A percentile compares a stretch with the other conserved stretches of the same genome.
These are phyloP conservation scores for Adelphocoris suturalis DNA, from an alignment of 2,888 invertebrate species.

Conservation along the genomic window DNA sequence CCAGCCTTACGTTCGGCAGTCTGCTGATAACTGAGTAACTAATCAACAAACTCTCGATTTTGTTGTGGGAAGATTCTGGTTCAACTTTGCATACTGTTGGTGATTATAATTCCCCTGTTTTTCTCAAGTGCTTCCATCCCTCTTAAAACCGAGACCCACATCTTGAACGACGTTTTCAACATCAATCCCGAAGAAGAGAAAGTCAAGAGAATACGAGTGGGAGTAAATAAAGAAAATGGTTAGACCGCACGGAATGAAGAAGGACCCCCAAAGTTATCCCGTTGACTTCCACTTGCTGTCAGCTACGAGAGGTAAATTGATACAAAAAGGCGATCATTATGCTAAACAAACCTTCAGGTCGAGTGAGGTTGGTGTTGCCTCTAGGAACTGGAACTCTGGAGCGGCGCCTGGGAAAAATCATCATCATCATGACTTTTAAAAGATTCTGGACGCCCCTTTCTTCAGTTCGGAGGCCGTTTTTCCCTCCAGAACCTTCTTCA, in stretches of 20 bases:
- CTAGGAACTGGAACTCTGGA: conserved; percentile 37
- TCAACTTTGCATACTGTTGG: too few species aligned
- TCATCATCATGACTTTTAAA: conserved; percentile 37
- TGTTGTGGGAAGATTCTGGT: too few species aligned
- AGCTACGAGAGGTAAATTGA: conserved; percentile 4
- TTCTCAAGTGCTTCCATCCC: too few species aligned
- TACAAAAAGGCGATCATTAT: conserved; percentile 46
- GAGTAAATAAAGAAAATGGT: conserved; percentile 24
- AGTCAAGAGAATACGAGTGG: neutral
- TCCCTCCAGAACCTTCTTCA: conserved; percentile 9
- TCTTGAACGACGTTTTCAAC: too few species aligned
- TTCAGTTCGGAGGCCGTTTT: neutral
- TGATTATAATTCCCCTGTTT: too few species aligned
- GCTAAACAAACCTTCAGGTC: conserved; percentile 45
- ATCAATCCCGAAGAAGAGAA: neutral
- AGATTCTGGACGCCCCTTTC: neutral
- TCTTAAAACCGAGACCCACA: too few species aligned
- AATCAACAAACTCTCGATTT: too few species aligned
- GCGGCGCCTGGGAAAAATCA: neutral
- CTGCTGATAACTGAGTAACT: too few species aligned
- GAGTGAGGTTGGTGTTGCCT: neutral
- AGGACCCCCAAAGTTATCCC: conserved; percentile 34
- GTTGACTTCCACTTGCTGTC: conserved; percentile 27
- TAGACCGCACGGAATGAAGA: neutral
- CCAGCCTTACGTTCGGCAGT: too few species aligned